Base-by-base conservation (phyloP, 2,888 invertebrate species). In the Drosophila aldrichi region DNA sequence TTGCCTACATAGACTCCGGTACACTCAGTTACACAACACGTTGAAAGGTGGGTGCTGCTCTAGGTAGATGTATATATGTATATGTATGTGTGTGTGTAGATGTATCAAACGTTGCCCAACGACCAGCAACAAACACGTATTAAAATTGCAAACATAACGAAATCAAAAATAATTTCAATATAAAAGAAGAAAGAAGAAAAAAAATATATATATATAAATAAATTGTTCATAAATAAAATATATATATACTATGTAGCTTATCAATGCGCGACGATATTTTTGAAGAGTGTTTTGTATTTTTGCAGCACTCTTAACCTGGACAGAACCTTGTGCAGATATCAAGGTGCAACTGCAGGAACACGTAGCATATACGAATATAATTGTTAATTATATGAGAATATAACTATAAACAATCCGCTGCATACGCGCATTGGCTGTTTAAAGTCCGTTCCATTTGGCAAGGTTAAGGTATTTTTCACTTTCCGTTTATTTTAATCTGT, bases 381-480 rank as follows among this genome's bases (percentile, higher is more conserved):
- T 56, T 34, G 40, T 48, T 3, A n/a, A n/a, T 44, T 34, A 22
- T 22, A 7, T 51, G 29, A 2, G 20, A 65, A 38, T 49, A 14
- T 10, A 72, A 77, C 73, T 78, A 64, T 40, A 63, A 51, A 43
- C 55, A 65, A 48, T 1, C 56, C 8, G 22, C 40, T 36, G 48
- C 10, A 32, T 44, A 14, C 32, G 14, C n/a, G 32, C 20, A 25
- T 25, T 9, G 29, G 29, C 43, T 8, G 81, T 71, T 56, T 76
- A 87, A 83, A 87, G 89, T 83, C 83, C 89, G 49, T 38, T 43
- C 52, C 48, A 63, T 16, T 71, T 22, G 44, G 71, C 87, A 88
- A 88, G 81, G 87, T 67, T 74, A 68, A 79, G 80, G 86, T 80
- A 65, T 41, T 79, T 74, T 81, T 83, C 85, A 84, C 79, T 84